Evolutionary conservation across 2,888 invertebrate genomes (phyloP), one percentile per base, ranked within the genome.

Genomic region (Temnothorax unifasciatus): DNA sequence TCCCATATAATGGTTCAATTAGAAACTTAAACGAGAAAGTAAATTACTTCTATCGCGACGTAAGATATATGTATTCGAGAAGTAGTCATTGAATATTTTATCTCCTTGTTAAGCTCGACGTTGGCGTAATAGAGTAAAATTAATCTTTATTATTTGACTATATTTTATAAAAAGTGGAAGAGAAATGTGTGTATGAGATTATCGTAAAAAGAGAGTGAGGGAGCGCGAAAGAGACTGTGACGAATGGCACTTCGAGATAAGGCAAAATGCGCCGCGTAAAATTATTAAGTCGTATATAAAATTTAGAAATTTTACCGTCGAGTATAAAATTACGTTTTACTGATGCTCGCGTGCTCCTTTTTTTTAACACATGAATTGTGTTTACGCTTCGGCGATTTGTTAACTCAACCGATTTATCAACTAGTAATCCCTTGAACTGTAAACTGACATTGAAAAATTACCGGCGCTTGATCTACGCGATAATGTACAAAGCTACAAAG

Each of bases 211-310:
- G 9, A 34, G 21, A 47, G 29, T 21, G 21, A n/a, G n/a, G n/a
- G 3, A n/a, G 15, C 15, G 29, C 2, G 9, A 50, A 15, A 66
- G 21, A 47, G 29, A 50, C 74, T 47, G 52, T 76, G 52, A 82
- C 34, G 63, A 77, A 82, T 82, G 63, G 82, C 77, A 61, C 82
- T 64, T 50, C 3, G 38, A 73, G 79, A 81, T 81, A 81, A 73
- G 74, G 74, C 57, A 59, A 81, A 47, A 47, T 81, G 74, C 59
- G 21, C 59, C 59, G 59, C 15, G 77, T 64, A 73, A 81, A 81
- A 81, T 81, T 73, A 81, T n/a, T 34, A 71, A 57, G 44, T 71
- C 73, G 47, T 73, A 59, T 59, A 59, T 59, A 81, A 71, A 81
- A 81, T 81, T 81, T 59, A 18, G 6, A 81, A 54, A 81, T 69